Base-by-base conservation (phyloP, 2,113 vertebrate species). In the Daboia siamensis region DNA sequence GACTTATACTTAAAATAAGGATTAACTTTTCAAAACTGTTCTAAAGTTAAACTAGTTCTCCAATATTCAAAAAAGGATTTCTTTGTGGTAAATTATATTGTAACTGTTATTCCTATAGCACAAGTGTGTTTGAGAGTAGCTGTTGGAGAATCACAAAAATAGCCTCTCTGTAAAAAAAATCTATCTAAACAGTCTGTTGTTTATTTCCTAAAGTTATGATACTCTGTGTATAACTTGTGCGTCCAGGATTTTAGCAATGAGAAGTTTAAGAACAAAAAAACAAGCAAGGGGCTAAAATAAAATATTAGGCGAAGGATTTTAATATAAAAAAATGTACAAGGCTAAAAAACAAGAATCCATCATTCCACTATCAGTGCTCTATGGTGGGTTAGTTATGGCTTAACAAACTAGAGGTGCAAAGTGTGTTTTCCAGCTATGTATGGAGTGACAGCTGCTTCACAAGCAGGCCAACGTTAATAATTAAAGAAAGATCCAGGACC, bases 101-200 rank as follows among this genome's bases (percentile, higher is more conserved):
- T 44, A 69, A 33, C 33, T 90, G 80, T 89, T 91, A 89, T 89
- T 92, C 26, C 90, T 93, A 87, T 93, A 59, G 90, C 90, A 91
- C 80, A 21, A 48, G 24, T 24, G 21, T 56, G 59, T 23, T 54
- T 39, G 55, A 91, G 20, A 64, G 6, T 26, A 59, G 87, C 44
- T 17, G 74, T 29, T 57, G 44, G 92, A 74, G 80, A 93, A 46
- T 90, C n/a, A 59, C 80, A 87, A 84, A 90, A 93, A 91, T 87
- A 90, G 88, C 87, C 69, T 33, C n/a, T 29, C 29, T 33, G 23
- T 52, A 33, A 29, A 69, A 29, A 57, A 24, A 69, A 39, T 39
- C 48, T 12, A 59, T 61, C 5, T 29, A 85, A 21, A 88, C 4
- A 26, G 4, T 15, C 54, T 85, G 11, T 64, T 91, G n/a, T 89